Base-by-base conservation (phyloP, 2,888 invertebrate species). In the Glyphotaelius pellucidus region DNA sequence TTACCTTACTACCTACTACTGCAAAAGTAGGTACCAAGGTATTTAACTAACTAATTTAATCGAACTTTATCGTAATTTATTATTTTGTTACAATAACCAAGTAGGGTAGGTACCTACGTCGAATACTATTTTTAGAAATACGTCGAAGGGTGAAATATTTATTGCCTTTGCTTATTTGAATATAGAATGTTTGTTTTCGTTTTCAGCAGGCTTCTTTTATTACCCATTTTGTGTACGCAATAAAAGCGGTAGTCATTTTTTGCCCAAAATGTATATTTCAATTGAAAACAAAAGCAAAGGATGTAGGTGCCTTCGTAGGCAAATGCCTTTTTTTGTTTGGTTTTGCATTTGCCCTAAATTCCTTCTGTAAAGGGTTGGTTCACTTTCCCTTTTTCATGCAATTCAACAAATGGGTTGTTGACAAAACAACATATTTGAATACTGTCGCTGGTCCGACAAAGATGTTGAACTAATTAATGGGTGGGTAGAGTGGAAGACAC, bases 221-320 rank as follows among this genome's bases (percentile, higher is more conserved):
- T 15, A 15, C 42, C 42, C 42, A n/a, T 42, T 81, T 90, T 80
- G 42, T 80, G 0, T 31, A 35, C 25, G 81, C 30, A 80, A 42
- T 90, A 81, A 80, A 90, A 90, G 80, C 80, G 90, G 90, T 80
- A 90, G 90, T 42, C 52, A 90, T 42, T 90, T 90, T 80, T 81
- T 42, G 31, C 81, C 15, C 31, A 31, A 80, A 80, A 30, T 47
- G 47, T 90, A 30, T 79, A 11, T 38, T 90, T 31, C 47, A 42
- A 81, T 15, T n/a, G 81, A 42, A 90, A 90, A 90, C 81, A 90
- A 90, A 19, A 30, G 42, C 19, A 89, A 89, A 47, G 89, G 89
- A 31, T 30, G 80, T 47, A 81, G 80, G 12, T 30, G 31, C 30
- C 80, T 90, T 9, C n/a, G 30, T 30, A 81, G 42, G 32, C 42